Base-by-base conservation (phyloP, 1,140 invertebrate genomes). In the Sarcophaga peregrina region DNA sequence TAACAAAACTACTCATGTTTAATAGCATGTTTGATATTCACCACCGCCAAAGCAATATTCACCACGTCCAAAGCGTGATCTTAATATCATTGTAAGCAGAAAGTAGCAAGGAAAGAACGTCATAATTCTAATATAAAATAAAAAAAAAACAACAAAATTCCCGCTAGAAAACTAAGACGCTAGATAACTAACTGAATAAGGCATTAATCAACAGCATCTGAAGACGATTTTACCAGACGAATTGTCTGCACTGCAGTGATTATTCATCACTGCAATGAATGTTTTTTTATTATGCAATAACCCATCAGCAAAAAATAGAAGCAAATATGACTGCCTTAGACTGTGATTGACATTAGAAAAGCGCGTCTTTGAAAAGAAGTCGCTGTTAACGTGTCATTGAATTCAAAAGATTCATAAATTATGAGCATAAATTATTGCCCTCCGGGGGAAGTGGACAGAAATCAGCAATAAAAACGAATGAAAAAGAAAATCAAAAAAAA, bases 341-440 rank as follows among this genome's bases (percentile, higher is more conserved):
- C 17, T 17, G 20, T 68, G 62, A 68, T 68, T 68, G 62, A 68
- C 62, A 68, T 68, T 68, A 68, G 62, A 68, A 68, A 37, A 68
- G 6, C 62, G 6, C 62, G 20, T 68, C n/a, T 68, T n/a, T 68
- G 62, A 68, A 68, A 20, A 37, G 25, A 37, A 37, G 25, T 37
- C 25, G 25, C 62, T 68, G 62, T 68, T 20, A 68, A 68, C 62
- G 17, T 68, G 62, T 68, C 62, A 68, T 68, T 68, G n/a, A 68
- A 68, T 68, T 68, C 17, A 68, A 37, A n/a, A 68, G 62, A 68
- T 68, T 68, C 62, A 68, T 68, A 68, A 58, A 58, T 58, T 58
- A 58, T 58, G n/a, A 58, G n/a, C 54, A 58, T 58, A 58, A 68
- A 68, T 68, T 68, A 68, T 20, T 68, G 62, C 62, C 62, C 20